These are phyloP conservation scores for Tortricodes alternella DNA, from an alignment of 2,888 invertebrate species.

Conservation along the genomic window DNA sequence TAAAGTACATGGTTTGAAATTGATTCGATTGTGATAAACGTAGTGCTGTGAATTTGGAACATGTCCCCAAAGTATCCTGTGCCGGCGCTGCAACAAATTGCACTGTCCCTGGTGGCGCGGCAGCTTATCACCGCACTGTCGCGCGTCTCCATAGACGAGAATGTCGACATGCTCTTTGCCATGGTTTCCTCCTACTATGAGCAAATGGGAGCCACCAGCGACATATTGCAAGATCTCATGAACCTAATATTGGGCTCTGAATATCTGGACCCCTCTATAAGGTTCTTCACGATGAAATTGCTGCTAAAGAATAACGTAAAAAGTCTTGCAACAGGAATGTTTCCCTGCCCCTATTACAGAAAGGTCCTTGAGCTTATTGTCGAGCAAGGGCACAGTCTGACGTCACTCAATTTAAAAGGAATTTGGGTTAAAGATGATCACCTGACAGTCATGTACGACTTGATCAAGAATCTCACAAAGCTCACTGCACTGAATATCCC, in stretches of 20 bases:
- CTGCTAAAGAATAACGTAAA: conserved; percentile 86
- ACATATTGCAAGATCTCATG: conserved; percentile 87
- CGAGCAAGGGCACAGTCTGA: conserved; percentile 84
- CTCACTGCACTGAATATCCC: conserved; percentile 85
- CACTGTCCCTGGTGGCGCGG: conserved; percentile 84
- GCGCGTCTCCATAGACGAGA: conserved; percentile 83
- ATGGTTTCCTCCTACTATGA: conserved; percentile 84
- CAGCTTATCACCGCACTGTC: conserved; percentile 84
- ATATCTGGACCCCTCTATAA: conserved; percentile 85
- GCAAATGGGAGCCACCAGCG: conserved; percentile 84
- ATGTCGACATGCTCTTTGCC: conserved; percentile 81
- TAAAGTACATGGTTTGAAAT: conserved; percentile 46
- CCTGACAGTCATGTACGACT: conserved; percentile 83
- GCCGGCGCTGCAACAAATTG: conserved; percentile 81
- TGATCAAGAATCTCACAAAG: conserved; percentile 82
- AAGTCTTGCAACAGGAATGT: conserved; percentile 85
- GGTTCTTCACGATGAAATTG: conserved; percentile 85
- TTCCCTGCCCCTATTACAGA: conserved; percentile 87
- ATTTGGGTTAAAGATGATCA: conserved; percentile 89
- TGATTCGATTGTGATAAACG: conserved; percentile 43
- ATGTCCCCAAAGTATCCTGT: conserved; percentile 87
- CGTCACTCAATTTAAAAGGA: conserved; percentile 86
- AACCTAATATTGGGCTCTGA: conserved; percentile 85
- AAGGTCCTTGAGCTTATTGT: conserved; percentile 86
- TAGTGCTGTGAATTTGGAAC: conserved; percentile 46